Conservation (phyloP, 2,113 vertebrate genomes). For the Riparia riparia region DNA sequence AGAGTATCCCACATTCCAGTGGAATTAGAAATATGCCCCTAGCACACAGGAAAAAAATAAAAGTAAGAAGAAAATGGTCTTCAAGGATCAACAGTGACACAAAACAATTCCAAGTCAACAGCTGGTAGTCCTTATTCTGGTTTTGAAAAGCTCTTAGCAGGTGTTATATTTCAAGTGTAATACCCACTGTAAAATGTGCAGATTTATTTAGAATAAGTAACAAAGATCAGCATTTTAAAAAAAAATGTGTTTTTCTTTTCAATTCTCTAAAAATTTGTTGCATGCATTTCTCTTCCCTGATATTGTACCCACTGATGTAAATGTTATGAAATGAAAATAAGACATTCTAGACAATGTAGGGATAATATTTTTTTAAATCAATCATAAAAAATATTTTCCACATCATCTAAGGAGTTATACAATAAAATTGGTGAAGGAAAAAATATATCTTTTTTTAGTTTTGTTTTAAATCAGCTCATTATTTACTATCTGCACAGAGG, state of each 20-base stretch:
- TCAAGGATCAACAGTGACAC: background rate
- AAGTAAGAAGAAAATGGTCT: background rate
- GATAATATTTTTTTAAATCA: background rate
- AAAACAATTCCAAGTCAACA: background rate
- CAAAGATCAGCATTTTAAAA: background rate
- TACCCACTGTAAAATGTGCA: background rate
- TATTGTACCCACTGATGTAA: background rate
- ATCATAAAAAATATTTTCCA: background rate
- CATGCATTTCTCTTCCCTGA: background rate
- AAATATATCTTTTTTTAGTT: accelerated
- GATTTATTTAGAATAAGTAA: background rate
- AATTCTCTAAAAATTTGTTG: background rate
- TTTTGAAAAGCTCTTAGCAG: background rate
- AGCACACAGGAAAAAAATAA: background rate
- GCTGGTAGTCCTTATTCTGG: background rate
- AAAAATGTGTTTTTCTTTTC: background rate
- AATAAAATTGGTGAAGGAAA: background rate
- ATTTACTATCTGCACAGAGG: background rate
- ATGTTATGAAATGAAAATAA: background rate
- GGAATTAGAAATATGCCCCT: background rate
- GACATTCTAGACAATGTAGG: background rate
- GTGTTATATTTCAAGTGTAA: background rate
- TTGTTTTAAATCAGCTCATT: background rate
- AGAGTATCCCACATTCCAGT: background rate
- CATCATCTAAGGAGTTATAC: background rate